Conservation (phyloP, 2,888 invertebrate species). For the Orthosia gothica region DNA sequence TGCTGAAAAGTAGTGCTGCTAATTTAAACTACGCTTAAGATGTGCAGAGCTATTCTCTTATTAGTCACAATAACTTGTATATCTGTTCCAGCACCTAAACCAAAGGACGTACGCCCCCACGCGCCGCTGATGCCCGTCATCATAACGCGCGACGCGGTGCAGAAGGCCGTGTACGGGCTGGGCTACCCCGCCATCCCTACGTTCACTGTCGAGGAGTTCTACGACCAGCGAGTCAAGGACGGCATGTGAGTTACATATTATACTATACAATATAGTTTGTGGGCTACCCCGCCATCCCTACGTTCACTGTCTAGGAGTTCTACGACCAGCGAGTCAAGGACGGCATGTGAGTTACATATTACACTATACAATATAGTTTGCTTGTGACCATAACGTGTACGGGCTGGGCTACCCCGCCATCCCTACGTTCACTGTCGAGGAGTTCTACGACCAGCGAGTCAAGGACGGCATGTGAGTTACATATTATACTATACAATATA, state of each 20-base stretch:
- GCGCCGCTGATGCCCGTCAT: constrained; percentile 95
- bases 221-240: constrained; percentile 95
- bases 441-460: constrained; percentile 98
- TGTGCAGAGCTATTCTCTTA: neutral
- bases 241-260: constrained; percentile 91
- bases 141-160: constrained; percentile 96
- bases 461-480: constrained; percentile 93
- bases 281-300: too few relatives aligned
- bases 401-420: constrained; percentile 98
- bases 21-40: neutral
- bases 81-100: constrained; percentile 78
- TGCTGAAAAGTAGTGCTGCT: too few relatives aligned
- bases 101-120: constrained; percentile 73
- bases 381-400: constrained; percentile 98
- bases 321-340: too few relatives aligned
- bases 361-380: constrained; percentile 67
- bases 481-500: too few relatives aligned
- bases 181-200: constrained; percentile 99
- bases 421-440: constrained; percentile 98
- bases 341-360: too few relatives aligned
- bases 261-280: too few relatives aligned
- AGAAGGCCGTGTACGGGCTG: constrained; percentile 98
- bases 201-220: constrained; percentile 98
- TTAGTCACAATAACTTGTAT: neutral
- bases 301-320: too few relatives aligned